phyloP scores from a whole-genome alignment of 2,888 invertebrate genomes.

The Nesidiocoris tenuis region DNA sequence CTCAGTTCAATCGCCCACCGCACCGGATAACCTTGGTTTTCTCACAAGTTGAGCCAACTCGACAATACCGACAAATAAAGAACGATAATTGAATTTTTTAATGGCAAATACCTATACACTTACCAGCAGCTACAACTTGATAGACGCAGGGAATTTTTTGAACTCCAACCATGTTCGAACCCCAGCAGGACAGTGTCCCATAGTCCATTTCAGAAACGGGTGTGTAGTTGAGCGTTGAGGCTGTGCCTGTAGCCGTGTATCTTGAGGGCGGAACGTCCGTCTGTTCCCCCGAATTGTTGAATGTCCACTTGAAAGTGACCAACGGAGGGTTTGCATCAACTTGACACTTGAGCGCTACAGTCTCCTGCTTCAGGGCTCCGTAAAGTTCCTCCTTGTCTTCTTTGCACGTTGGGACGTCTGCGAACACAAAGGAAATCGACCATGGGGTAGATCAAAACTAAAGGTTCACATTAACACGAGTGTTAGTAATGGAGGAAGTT shows the following conservation, averaged over 20 bases:
- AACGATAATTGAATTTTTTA: too few species aligned
- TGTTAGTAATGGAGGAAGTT: too few species aligned
- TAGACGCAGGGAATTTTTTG: conserved; percentile 83
- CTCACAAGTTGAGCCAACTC: too few species aligned
- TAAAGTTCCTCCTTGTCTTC: conserved; percentile 77
- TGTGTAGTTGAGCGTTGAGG: conserved; percentile 77
- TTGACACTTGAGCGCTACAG: conserved; percentile 78
- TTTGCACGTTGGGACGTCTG: conserved; percentile 75
- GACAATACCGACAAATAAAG: too few species aligned
- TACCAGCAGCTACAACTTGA: conserved; percentile 81
- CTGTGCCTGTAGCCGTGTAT: conserved; percentile 67
- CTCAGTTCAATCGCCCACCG: too few species aligned
- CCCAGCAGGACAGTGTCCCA: conserved; percentile 85
- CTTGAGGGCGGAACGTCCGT: conserved; percentile 71
- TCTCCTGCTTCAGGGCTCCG: conserved; percentile 85
- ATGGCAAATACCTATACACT: not conserved
- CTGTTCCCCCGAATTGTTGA: conserved; percentile 87
- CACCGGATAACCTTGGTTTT: too few species aligned
- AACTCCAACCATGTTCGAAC: conserved; percentile 76
- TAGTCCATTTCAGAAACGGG: conserved; percentile 86
- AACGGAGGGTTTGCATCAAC: conserved; percentile 87
- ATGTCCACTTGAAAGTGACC: conserved; percentile 86
- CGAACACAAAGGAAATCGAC: conserved; percentile 48
- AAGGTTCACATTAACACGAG: too few species aligned
- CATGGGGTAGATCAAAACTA: too few species aligned